Evolutionary conservation across 2,113 vertebrate species (phyloP).

Genomic region (Oriolus oriolus): DNA sequence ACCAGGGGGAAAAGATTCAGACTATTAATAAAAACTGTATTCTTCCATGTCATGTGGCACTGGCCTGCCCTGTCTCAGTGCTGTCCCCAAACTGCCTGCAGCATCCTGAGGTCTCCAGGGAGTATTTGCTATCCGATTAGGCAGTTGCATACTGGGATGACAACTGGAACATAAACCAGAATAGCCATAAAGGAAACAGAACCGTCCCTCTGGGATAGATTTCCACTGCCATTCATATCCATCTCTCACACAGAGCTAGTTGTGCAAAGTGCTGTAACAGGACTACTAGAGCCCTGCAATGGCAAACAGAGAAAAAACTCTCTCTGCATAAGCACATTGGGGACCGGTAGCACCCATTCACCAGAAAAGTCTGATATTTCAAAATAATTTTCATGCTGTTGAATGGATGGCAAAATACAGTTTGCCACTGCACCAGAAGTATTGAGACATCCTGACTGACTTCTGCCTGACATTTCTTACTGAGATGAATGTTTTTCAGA

Average conservation of each 20-base stretch:
- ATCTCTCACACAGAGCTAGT: background rate
- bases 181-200: background rate
- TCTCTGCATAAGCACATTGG: background rate
- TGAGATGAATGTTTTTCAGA: background rate
- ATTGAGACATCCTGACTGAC: background rate
- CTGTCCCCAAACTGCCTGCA: background rate
- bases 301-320: background rate
- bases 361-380: background rate
- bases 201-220: background rate
- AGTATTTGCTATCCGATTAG: background rate
- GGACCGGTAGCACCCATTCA: background rate
- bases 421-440: background rate
- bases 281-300: background rate
- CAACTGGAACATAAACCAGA: conserved; percentile 2
- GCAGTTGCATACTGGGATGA: background rate
- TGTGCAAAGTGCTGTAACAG: background rate
- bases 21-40: background rate
- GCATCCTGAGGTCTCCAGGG: background rate
- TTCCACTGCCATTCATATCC: background rate
- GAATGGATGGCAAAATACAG: background rate
- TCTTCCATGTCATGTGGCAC: background rate
- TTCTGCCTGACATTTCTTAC: background rate
- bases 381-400: background rate
- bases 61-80: background rate
- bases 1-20: background rate